phyloP scores from a whole-genome alignment of 2,797 vertebrate species.

The Eidolon dupreanum region DNA sequence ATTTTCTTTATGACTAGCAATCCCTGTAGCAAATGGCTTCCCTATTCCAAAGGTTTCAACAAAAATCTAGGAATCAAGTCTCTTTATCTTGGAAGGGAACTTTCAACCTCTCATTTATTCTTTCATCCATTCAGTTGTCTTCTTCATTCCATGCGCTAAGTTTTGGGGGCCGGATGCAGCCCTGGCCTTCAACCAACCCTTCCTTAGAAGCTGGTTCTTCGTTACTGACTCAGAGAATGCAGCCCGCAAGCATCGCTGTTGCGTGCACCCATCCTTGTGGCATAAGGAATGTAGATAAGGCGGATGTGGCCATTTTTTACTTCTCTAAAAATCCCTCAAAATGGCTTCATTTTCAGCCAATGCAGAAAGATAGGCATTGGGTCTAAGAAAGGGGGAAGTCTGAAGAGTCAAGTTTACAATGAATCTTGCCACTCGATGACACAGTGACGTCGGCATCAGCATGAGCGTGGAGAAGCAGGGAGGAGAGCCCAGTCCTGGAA shows the following conservation, averaged over 20 bases:
- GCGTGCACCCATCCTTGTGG: rapidly evolving
- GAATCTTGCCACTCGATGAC: not conserved
- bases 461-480: not conserved
- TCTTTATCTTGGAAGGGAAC: not conserved
- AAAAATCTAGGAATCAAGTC: not conserved
- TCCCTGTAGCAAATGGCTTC: not conserved
- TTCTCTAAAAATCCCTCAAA: not conserved
- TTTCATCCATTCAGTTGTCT: not conserved
- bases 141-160: not conserved
- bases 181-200: not conserved
- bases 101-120: not conserved
- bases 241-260: rapidly evolving
- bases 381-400: not conserved
- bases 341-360: not conserved
- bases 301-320: not conserved
- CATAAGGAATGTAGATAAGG: not conserved
- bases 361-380: not conserved
- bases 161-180: not conserved
- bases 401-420: not conserved
- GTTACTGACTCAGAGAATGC: not conserved
- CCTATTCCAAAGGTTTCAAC: not conserved
- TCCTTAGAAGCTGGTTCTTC: not conserved
- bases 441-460: too few species aligned
- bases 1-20: not conserved
- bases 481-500: rapidly evolving